phyloP scores from a whole-genome alignment of 1,140 invertebrate genomes.

The Cataglyphis hispanica region DNA sequence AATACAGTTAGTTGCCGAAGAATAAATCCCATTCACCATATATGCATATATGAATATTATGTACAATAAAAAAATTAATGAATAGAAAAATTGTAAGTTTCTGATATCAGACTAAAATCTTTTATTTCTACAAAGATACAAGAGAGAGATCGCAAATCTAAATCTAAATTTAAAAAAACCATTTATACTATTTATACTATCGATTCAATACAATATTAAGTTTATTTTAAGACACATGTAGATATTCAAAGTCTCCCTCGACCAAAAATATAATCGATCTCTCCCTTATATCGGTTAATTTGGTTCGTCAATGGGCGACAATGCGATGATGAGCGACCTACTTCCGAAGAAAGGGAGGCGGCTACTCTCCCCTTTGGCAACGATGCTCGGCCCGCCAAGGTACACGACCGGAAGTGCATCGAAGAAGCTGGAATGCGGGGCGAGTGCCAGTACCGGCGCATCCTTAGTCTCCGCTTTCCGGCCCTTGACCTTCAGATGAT shows the following conservation, averaged over 20 bases:
- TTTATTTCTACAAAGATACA: background rate
- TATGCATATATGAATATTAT: background rate
- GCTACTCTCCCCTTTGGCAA: slow-evolving; percentile 94
- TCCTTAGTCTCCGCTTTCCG: slow-evolving; percentile 89
- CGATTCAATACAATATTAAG: background rate
- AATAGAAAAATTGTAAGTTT: slow-evolving; percentile 11
- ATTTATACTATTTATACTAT: background rate
- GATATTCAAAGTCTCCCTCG: background rate
- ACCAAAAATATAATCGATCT: background rate
- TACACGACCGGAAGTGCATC: slow-evolving; percentile 94
- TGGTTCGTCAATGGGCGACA: slow-evolving; percentile 27
- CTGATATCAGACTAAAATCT: background rate
- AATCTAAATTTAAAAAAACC: background rate
- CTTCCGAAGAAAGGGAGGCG: slow-evolving; percentile 95
- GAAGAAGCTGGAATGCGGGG: slow-evolving; percentile 96
- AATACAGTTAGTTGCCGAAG: slow-evolving; percentile 28
- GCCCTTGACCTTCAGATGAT: slow-evolving; percentile 91
- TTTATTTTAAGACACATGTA: background rate
- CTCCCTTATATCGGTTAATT: background rate
- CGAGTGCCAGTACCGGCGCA: slow-evolving; percentile 94
- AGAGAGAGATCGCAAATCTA: background rate
- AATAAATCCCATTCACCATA: slow-evolving; percentile 57
- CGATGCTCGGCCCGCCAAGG: slow-evolving; percentile 94
- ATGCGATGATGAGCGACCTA: slow-evolving; percentile 86
- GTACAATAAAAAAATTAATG: background rate